Evolutionary conservation across 1,140 invertebrate species (phyloP), one percentile per base, ranked within the genome.

Genomic region (Lordiphosa mommai): DNA sequence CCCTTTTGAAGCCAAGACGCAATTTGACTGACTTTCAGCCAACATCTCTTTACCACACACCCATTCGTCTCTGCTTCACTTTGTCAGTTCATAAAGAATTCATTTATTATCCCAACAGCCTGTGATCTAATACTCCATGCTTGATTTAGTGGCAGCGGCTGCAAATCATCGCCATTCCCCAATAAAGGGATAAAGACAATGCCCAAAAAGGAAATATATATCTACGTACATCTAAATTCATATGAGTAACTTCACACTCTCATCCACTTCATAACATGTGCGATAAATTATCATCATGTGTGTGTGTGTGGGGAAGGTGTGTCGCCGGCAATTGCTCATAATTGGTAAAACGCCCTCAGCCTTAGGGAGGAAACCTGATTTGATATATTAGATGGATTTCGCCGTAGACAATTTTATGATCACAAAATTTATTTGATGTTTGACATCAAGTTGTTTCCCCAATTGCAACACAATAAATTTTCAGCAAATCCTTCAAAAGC

Each of bases 71-170:
- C 13, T 27, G n/a, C 27, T 14, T 50, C 64, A 70, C 53, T 70
- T 66, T 70, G 58, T 49, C 47, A 65, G 72, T 85, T 55, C 58
- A 84, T 84, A 84, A 84, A 84, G 79, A 84, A 84, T 85, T 84
- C 79, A 85, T 85, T 84, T 84, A 86, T 84, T 79, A 84, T 84
- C 69, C 68, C 27, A 57, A 44, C 79, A 79, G 49, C 29, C 60
- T 72, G 76, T 61, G 77, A 87, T 87, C 61, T 76, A 79, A 87
- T 87, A 53, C 72, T 58, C 38, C 66, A 74, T 66, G 71, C 73
- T 74, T 87, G 84, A 87, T 87, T 87, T 87, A 87, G 59, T 84
- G 72, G 70, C 84, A 87, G 70, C 84, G 84, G 84, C 84, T 87
- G 84, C 84, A 87, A 87, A 84, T 87, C 84, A 87, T 87, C 70